Evolutionary conservation across 2,113 vertebrate species (phyloP).

Genomic region (Cinclus mexicanus): DNA sequence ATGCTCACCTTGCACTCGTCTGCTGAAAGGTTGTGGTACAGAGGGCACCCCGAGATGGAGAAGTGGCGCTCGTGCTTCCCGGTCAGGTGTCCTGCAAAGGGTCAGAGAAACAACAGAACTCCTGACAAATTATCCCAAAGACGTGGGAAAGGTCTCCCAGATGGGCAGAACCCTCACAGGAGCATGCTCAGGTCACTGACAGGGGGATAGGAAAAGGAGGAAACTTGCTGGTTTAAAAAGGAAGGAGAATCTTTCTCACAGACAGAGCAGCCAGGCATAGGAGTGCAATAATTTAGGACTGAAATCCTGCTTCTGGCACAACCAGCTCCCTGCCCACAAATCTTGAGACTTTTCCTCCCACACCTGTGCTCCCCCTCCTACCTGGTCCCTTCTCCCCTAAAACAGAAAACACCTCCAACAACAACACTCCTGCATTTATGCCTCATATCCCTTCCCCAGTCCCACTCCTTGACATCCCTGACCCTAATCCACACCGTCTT

Average conservation of each 20-base stretch:
- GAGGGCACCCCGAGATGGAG: constrained; percentile 95
- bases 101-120: background rate
- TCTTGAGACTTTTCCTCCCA: background rate
- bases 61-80: constrained; percentile 98
- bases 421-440: accelerated
- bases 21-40: constrained; percentile 97
- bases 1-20: constrained; percentile 92
- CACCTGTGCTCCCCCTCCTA: background rate
- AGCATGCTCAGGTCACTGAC: background rate
- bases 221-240: background rate
- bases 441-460: background rate
- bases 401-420: background rate
- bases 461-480: background rate
- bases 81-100: constrained; percentile 88
- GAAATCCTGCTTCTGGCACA: background rate
- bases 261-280: background rate
- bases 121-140: background rate
- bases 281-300: background rate
- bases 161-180: background rate
- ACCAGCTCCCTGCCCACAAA: background rate
- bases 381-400: background rate
- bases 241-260: background rate
- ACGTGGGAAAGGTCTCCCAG: background rate
- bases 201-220: background rate
- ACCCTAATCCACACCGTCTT: background rate